Evolutionary conservation across 2,797 vertebrate species (phyloP).

Genomic region (Acanthurus lineatus): DNA sequence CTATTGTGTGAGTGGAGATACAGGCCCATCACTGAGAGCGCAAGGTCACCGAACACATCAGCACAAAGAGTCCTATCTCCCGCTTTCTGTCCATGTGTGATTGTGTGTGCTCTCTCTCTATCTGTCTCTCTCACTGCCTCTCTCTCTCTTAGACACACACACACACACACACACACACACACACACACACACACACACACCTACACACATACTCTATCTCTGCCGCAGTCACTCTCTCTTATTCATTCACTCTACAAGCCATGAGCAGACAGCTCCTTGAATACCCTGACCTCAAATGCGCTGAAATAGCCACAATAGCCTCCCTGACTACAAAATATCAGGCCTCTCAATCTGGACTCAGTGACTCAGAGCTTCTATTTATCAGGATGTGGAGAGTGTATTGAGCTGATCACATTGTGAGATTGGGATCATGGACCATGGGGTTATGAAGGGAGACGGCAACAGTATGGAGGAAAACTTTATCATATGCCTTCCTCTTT

Average conservation of each 20-base stretch:
- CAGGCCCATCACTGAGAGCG: conserved; percentile 76
- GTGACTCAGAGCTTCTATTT: conserved; percentile 63
- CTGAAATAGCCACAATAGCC: conserved; percentile 76
- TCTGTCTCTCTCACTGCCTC: conserved; percentile 46
- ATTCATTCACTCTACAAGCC: conserved; percentile 71
- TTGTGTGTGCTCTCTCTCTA: conserved; percentile 48
- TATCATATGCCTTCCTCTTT: conserved; percentile 6
- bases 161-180: conserved; percentile 4
- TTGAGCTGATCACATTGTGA: conserved; percentile 54
- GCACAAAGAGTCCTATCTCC: conserved; percentile 78
- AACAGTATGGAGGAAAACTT: conserved; percentile 1
- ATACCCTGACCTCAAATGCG: conserved; percentile 74
- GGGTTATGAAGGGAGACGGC: conserved; percentile 27
- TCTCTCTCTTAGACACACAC: conserved; percentile 10
- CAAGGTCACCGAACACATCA: conserved; percentile 81
- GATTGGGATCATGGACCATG: conserved; percentile 48
- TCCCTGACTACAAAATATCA: conserved; percentile 72
- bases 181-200: too few species aligned
- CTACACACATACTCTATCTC: conserved; percentile 39
- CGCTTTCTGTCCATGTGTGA: conserved; percentile 58
- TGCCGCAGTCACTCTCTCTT: conserved; percentile 61
- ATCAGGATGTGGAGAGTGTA: conserved; percentile 49
- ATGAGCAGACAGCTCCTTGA: conserved; percentile 75
- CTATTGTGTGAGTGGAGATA: conserved; percentile 78
- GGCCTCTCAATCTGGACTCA: conserved; percentile 63